These are phyloP conservation scores for Stegophylla sp. DNA, from an alignment of 2,888 invertebrate genomes.

Conservation along the genomic window DNA sequence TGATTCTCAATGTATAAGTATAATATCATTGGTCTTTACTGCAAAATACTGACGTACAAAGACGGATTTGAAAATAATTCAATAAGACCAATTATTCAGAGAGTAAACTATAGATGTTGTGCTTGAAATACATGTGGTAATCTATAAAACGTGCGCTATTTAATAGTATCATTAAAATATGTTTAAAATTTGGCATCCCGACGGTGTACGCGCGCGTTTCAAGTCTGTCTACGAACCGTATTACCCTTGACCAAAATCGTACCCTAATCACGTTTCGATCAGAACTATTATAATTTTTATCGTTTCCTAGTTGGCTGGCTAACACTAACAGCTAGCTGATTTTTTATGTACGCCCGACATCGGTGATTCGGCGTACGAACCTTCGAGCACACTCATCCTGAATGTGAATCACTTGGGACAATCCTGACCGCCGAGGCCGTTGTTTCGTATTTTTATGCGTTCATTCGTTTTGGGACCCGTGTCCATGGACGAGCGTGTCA, in stretches of 20 bases:
- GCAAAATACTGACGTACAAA: neutral
- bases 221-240: neutral
- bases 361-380: slow-evolving; percentile 22
- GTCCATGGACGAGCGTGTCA: slow-evolving; percentile 11
- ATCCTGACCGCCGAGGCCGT: slow-evolving; percentile 37
- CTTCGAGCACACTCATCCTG: slow-evolving; percentile 43
- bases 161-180: neutral
- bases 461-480: neutral
- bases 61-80: no score
- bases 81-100: no score
- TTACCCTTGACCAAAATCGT: slow-evolving; percentile 13
- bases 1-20: neutral
- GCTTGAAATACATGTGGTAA: no score
- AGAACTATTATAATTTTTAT: slow-evolving; percentile 43
- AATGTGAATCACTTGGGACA: slow-evolving; percentile 41
- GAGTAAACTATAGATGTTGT: no score
- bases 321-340: neutral
- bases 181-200: neutral
- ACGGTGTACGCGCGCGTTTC: neutral
- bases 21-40: no score
- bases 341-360: slow-evolving; percentile 15
- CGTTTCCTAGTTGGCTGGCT: slow-evolving; percentile 38
- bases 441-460: neutral
- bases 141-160: no score
- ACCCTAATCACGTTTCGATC: slow-evolving; percentile 34